Conservation (phyloP, 2,888 invertebrate species). For the Drosophila koepferae region DNA sequence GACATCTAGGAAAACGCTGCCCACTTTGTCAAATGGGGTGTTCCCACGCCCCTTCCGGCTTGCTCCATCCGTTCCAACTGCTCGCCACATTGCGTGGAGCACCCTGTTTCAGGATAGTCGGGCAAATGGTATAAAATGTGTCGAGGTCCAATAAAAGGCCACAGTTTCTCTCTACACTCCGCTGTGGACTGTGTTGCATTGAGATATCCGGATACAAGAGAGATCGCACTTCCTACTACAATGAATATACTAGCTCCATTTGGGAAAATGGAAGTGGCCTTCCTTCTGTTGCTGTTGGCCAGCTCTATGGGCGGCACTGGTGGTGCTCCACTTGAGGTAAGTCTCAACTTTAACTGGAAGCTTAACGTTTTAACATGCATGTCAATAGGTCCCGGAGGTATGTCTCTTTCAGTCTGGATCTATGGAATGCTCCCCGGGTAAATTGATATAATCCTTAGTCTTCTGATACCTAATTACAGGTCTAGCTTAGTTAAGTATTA, state of each 20-base stretch:
- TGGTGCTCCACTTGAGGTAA: conserved; percentile 48
- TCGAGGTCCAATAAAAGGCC: conserved; percentile 5
- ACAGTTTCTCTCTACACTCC: conserved; percentile 50
- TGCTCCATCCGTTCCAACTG: conserved; percentile 4
- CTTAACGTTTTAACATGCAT: neutral
- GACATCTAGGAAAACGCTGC: conserved; percentile 61
- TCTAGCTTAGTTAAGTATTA: neutral
- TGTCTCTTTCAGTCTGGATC: conserved; percentile 40
- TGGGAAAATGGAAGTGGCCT: conserved; percentile 38
- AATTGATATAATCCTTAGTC: neutral
- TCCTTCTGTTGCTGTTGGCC: conserved; percentile 31
- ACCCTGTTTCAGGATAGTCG: conserved; percentile 51
- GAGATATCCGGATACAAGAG: neutral
- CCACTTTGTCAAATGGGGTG: conserved; percentile 62
- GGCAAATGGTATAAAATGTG: conserved; percentile 57
- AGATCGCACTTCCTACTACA: neutral
- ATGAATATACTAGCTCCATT: conserved; percentile 37
- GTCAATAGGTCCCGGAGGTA: conserved; percentile 36
- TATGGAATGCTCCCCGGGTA: conserved; percentile 50
- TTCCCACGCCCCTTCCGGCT: conserved; percentile 5
- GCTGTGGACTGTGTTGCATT: conserved; percentile 30
- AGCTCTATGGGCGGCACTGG: conserved; percentile 21
- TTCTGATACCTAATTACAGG: neutral
- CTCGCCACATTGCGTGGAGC: conserved; percentile 29
- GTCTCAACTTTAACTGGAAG: neutral